Evolutionary conservation across 2,888 invertebrate genomes (phyloP), one percentile per base, ranked within the genome.

Genomic region (Ceratothoa steindachneri): DNA sequence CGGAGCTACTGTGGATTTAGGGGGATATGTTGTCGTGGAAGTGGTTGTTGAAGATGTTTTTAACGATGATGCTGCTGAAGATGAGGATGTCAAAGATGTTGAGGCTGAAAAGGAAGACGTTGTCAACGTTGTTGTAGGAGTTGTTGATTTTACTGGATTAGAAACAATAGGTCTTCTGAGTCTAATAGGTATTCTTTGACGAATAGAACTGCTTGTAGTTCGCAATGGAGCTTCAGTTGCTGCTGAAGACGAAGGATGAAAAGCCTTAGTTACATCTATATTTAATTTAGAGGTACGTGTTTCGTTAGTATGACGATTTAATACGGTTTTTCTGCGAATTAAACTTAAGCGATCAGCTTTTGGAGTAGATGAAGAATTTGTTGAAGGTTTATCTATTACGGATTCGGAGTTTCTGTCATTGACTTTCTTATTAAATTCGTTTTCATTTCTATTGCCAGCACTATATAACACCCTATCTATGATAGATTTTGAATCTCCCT

Each of bases 1-100:
- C 19, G 73, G 28, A 24, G 69, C 64, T 27, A 69, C 27, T 51
- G 69, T 55, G 19, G 41, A 9, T 41, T 41, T 41, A 15, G 41
- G 41, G 9, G 66, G 19, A 29, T 65, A 31, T 22, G 65, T 71
- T 9, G 31, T 15, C 0, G 65, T 51, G n/a, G 41, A 12, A 22
- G 66, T 28, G 2, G 15, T 9, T 2, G 24, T 22, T 5, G 9
- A 53, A 5, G 19, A 2, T 1, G 19, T 24, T 53, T 53, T 24
- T 53, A 53, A 19, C 1, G 24, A 5, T 22, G 53, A 53, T 53
- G 19, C 24, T 53, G 19, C 53, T 53, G 53, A 22, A 7, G 53
- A 22, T 53, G 53, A n/a, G n/a, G n/a, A n/a, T n/a, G n/a, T n/a
- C n/a, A n/a, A n/a, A n/a, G n/a, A n/a, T 15, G 28, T 30, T 66